A percentile compares a stretch with the other conserved stretches of the same genome.
phyloP scores from a whole-genome alignment of 2,113 vertebrate genomes.

The Todiramphus chloris region DNA sequence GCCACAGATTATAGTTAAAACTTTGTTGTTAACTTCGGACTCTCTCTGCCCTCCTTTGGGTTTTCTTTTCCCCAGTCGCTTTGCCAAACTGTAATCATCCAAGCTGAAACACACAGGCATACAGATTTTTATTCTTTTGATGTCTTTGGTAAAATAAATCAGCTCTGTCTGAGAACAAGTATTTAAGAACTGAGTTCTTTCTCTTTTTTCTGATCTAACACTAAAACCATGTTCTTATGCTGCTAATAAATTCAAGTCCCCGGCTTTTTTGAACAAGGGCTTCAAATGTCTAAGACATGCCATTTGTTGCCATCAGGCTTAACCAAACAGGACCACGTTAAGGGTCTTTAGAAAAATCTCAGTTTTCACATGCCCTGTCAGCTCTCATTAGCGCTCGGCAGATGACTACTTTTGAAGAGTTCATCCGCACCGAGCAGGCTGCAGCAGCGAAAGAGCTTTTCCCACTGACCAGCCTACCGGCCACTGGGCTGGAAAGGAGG shows the following conservation, averaged over 20 bases:
- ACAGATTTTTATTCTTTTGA: not conserved
- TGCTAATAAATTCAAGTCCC: not conserved
- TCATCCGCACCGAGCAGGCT: not conserved
- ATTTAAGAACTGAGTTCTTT: not conserved
- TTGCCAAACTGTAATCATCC: not conserved
- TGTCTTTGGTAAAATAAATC: not conserved
- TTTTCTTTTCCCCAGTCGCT: not conserved
- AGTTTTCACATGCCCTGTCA: not conserved
- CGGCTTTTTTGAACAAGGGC: accelerated
- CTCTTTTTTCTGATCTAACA: not conserved
- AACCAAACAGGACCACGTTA: not conserved
- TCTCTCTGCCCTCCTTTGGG: accelerated
- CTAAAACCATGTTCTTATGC: accelerated
- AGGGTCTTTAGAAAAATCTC: not conserved
- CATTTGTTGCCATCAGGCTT: not conserved
- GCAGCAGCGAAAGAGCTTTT: not conserved
- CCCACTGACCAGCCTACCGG: not conserved
- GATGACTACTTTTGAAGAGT: not conserved
- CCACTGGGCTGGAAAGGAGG: not conserved
- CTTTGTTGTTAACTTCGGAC: not conserved
- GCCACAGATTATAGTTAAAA: not conserved
- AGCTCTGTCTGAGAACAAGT: not conserved
- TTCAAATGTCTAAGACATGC: not conserved
- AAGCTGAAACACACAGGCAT: not conserved
- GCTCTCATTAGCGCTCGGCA: not conserved